Conservation (phyloP, 1,140 invertebrate species). For the Habropoda laboriosa region DNA sequence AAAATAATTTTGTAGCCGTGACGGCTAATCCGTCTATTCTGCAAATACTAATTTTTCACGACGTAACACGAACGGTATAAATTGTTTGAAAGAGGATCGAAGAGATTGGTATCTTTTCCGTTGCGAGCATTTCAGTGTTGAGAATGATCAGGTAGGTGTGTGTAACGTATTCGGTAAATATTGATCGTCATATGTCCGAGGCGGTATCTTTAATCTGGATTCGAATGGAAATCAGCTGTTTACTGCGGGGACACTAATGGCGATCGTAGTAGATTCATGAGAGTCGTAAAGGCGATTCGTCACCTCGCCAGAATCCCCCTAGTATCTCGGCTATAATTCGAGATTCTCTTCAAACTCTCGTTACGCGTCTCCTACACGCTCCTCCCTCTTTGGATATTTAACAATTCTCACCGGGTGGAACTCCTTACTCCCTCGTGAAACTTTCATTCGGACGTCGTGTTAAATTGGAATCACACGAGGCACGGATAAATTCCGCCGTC, state of each 20-base stretch:
- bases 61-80: too few species aligned
- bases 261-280: neutral
- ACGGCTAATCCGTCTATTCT: too few species aligned
- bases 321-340: neutral
- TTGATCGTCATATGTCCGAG: neutral
- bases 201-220: constrained; percentile 23
- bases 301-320: neutral
- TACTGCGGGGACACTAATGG: neutral
- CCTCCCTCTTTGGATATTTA: neutral
- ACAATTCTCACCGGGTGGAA: too few species aligned
- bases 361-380: neutral
- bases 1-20: too few species aligned
- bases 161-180: neutral
- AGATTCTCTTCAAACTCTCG: neutral
- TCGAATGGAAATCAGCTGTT: constrained; percentile 12
- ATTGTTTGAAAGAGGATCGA: too few species aligned
- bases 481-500: neutral
- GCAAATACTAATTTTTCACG: too few species aligned
- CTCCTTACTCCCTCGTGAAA: neutral
- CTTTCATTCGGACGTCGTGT: too few species aligned
- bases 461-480: neutral
- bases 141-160: neutral
- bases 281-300: constrained; percentile 15
- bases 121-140: too few species aligned
- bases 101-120: too few species aligned